These are phyloP conservation scores for Ophion obscuratus DNA, from an alignment of 2,888 invertebrate species.

Conservation along the genomic window DNA sequence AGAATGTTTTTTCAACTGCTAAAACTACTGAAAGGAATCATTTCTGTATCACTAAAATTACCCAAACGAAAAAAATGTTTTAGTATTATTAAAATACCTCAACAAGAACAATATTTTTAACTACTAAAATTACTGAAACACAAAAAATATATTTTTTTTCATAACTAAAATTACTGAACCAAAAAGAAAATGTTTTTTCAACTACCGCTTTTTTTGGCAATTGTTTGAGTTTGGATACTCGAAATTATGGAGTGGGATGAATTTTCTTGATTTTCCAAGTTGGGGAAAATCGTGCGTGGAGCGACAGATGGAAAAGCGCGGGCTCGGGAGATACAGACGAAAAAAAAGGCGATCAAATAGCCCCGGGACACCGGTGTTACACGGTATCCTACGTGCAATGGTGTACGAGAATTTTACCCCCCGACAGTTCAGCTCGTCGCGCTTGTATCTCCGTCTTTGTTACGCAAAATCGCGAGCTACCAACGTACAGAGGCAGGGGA, in stretches of 20 bases:
- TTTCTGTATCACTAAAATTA: no score
- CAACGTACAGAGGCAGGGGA: constrained; percentile 10
- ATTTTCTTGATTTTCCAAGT: neutral
- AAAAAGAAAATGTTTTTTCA: neutral
- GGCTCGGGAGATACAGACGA: neutral
- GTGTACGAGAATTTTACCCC: constrained; percentile 47
- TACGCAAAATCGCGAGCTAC: constrained; percentile 48
- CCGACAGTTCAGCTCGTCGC: constrained; percentile 52
- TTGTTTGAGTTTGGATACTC: neutral
- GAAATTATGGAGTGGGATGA: neutral
- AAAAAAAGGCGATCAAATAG: neutral
- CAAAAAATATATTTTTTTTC: no score
- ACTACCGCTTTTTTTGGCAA: neutral
- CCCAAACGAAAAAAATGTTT: no score
- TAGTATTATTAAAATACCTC: no score
- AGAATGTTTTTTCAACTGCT: no score
- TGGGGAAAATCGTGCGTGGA: neutral
- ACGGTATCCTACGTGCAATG: constrained; percentile 26
- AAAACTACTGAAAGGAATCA: no score
- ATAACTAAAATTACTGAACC: no score
- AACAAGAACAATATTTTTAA: no score
- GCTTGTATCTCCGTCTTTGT: constrained; percentile 62
- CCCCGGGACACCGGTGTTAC: neutral
- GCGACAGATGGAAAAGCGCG: constrained; percentile 53
- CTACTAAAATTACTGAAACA: no score